Evolutionary conservation across 2,888 invertebrate species (phyloP).

Genomic region (Pseudeuparius sepicola): DNA sequence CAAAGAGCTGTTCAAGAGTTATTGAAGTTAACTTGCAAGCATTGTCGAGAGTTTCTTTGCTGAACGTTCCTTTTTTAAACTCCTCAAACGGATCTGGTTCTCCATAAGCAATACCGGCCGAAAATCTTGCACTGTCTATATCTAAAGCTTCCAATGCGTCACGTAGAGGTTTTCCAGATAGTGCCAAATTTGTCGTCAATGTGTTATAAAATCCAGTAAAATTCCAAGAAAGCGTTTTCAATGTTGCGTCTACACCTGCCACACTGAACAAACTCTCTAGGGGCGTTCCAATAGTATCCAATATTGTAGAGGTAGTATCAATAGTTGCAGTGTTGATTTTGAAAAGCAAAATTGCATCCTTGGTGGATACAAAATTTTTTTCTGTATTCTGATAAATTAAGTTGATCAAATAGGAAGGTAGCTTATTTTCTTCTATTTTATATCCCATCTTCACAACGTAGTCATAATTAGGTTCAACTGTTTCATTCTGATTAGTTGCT

Average conservation of each 20-base stretch:
- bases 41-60: constrained; percentile 12
- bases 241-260: no score
- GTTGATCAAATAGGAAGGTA: constrained; percentile 15
- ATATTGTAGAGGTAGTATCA: no score
- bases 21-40: constrained; percentile 14
- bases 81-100: constrained; percentile 20
- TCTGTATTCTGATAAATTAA: constrained; percentile 12
- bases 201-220: constrained; percentile 20
- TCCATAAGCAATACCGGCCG: constrained; percentile 16
- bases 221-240: no score
- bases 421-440: constrained; percentile 12
- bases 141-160: constrained; percentile 15
- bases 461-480: constrained; percentile 4
- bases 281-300: no score
- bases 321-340: no score
- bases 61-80: constrained; percentile 21
- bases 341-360: constrained; percentile 12
- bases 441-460: constrained; percentile 11
- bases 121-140: constrained; percentile 17
- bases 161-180: constrained; percentile 15
- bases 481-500: no score
- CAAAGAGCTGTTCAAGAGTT: constrained; percentile 17
- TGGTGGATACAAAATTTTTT: constrained; percentile 10
- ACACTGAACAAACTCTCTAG: no score
- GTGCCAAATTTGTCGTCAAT: constrained; percentile 11